phyloP scores from a whole-genome alignment of 2,797 vertebrate genomes.

The Muraenolepis orangiensis region DNA sequence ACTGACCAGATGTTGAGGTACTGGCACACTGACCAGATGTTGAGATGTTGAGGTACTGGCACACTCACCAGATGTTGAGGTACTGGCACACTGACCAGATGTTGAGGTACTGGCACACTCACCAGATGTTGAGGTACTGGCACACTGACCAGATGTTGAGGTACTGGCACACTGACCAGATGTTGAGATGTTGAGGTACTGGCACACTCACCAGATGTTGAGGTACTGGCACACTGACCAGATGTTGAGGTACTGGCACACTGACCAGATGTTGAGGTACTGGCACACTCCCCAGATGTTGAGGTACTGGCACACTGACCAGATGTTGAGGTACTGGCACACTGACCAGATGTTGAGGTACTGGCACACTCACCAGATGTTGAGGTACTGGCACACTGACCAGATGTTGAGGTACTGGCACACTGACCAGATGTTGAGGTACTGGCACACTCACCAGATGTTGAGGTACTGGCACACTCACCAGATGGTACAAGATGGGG shows the following conservation, averaged over 20 bases:
- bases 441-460: constrained; percentile 36
- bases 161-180: constrained; percentile 35
- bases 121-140: constrained; percentile 43
- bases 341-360: constrained; percentile 39
- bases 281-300: too few relatives aligned
- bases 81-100: constrained; percentile 38
- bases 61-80: constrained; percentile 38
- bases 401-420: constrained; percentile 47
- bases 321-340: constrained; percentile 48
- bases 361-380: constrained; percentile 39
- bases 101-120: constrained; percentile 44
- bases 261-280: too few relatives aligned
- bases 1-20: constrained; percentile 39
- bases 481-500: constrained; percentile 28
- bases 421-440: constrained; percentile 40
- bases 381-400: constrained; percentile 40
- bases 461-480: constrained; percentile 42
- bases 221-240: constrained; percentile 35
- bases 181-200: constrained; percentile 49
- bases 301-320: constrained; percentile 37
- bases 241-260: constrained; percentile 47
- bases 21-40: constrained; percentile 33
- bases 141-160: constrained; percentile 40
- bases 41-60: constrained; percentile 50
- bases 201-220: constrained; percentile 41